phyloP scores from a whole-genome alignment of 2,888 invertebrate species.

The Beris chalybata region DNA sequence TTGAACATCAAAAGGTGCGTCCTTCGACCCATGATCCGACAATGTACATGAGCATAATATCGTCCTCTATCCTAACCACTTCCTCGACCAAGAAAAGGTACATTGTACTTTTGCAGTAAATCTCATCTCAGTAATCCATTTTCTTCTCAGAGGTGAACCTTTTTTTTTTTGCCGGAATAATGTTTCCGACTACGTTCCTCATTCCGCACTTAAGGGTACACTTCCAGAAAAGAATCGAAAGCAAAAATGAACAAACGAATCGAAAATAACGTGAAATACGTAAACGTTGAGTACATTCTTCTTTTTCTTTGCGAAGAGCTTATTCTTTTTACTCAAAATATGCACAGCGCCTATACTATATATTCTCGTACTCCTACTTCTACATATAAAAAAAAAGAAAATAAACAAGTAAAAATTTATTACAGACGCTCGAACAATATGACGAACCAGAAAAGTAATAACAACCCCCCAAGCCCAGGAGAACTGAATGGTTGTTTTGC shows the following conservation, averaged over 20 bases:
- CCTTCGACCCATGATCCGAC: no score
- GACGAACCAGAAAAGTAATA: constrained; percentile 12
- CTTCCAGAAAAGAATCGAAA: neutral
- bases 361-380: no score
- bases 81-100: constrained; percentile 12
- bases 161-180: constrained; percentile 7
- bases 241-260: constrained; percentile 4
- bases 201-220: neutral
- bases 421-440: neutral
- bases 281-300: constrained; percentile 13
- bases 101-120: constrained; percentile 22
- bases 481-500: neutral
- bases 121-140: constrained; percentile 9
- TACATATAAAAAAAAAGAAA: constrained; percentile 13
- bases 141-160: constrained; percentile 2
- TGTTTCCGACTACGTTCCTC: neutral
- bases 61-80: constrained; percentile 22
- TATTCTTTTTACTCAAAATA: neutral
- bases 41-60: no score
- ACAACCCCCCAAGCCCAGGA: neutral
- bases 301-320: neutral
- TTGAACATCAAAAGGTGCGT: no score
- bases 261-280: constrained; percentile 24
- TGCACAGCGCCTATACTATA: neutral
- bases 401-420: constrained; percentile 4